Evolutionary conservation across 2,888 invertebrate genomes (phyloP).

Genomic region (Poecilus cupreus): DNA sequence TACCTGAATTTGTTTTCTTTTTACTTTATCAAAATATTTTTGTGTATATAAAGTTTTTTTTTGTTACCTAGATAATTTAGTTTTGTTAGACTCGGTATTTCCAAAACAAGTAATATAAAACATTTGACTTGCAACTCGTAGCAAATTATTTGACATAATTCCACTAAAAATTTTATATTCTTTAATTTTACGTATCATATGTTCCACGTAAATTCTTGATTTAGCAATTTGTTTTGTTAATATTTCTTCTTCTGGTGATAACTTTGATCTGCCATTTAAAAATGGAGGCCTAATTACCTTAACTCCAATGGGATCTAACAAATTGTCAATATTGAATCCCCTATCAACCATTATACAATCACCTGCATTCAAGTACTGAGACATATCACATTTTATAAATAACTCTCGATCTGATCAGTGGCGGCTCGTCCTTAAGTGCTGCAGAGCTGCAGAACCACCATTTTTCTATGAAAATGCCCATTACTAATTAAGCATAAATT

Average conservation of each 20-base stretch:
- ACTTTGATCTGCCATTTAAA: slow-evolving; percentile 52
- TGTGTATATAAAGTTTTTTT: neutral
- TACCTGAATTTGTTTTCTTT: slow-evolving; percentile 20
- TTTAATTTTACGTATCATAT: slow-evolving; percentile 60
- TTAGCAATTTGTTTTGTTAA: slow-evolving; percentile 57
- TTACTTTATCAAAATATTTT: neutral
- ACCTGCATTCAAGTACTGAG: slow-evolving; percentile 58
- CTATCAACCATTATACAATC: slow-evolving; percentile 63
- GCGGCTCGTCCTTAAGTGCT: too few relatives aligned
- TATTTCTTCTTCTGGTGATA: slow-evolving; percentile 51
- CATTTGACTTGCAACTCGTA: slow-evolving; percentile 56
- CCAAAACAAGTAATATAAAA: slow-evolving; percentile 23
- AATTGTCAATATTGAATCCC: slow-evolving; percentile 62
- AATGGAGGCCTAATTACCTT: slow-evolving; percentile 60
- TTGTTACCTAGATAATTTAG: neutral
- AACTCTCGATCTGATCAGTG: slow-evolving; percentile 62
- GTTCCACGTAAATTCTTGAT: slow-evolving; percentile 61
- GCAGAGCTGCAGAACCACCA: too few relatives aligned
- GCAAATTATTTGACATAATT: slow-evolving; percentile 53
- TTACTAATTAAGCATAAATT: too few relatives aligned
- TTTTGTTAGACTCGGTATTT: neutral
- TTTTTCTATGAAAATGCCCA: too few relatives aligned
- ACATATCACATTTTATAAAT: slow-evolving; percentile 55
- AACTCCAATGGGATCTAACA: slow-evolving; percentile 53
- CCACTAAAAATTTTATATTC: slow-evolving; percentile 58